These are phyloP conservation scores for Drosophila barbarae DNA, from an alignment of 2,888 invertebrate genomes.

Conservation along the genomic window DNA sequence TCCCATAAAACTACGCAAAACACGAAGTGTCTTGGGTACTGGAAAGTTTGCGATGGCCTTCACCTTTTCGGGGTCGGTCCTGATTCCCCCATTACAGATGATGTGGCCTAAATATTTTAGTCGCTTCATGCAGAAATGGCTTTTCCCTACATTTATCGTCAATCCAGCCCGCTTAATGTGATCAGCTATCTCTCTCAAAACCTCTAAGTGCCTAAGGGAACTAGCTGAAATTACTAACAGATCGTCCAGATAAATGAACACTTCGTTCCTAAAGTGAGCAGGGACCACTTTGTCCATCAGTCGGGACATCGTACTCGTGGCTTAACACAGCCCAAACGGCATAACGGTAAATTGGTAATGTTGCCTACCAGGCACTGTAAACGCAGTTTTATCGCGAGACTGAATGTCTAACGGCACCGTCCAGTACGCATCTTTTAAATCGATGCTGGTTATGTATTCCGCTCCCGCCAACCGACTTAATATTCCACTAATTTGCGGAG, in stretches of 20 bases:
- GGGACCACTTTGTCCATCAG: too few relatives aligned
- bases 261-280: neutral
- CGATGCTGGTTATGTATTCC: too few relatives aligned
- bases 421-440: conserved; percentile 1
- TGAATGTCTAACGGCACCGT: neutral
- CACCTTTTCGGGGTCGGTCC: neutral
- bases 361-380: neutral
- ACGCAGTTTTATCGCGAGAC: too few relatives aligned
- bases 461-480: too few relatives aligned
- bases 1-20: neutral
- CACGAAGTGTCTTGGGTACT: neutral
- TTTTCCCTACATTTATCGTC: neutral
- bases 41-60: neutral
- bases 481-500: too few relatives aligned
- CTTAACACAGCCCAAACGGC: neutral
- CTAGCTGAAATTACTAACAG: neutral
- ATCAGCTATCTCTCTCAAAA: neutral
- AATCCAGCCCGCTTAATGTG: neutral
- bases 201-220: neutral
- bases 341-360: neutral
- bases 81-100: neutral
- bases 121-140: neutral
- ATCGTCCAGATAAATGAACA: neutral
- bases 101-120: neutral
- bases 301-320: neutral